Percentiles rank a stretch among this genome's conserved stretches.
Evolutionary conservation across 1,140 invertebrate genomes (phyloP).

Genomic region (Cydia amplana): DNA sequence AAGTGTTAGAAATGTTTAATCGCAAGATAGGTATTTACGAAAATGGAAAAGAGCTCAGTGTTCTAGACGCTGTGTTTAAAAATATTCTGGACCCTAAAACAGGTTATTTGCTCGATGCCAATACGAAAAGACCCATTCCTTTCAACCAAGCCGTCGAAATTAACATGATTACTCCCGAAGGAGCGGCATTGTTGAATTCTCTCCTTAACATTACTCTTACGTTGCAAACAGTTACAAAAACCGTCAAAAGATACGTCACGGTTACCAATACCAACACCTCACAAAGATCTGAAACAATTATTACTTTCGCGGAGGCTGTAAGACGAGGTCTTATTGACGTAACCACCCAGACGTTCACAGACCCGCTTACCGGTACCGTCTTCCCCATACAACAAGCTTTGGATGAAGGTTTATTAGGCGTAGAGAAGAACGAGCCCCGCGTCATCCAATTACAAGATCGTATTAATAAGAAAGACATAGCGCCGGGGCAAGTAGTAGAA

Average conservation of each 20-base stretch:
- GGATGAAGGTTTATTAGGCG: constrained; percentile 83
- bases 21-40: constrained; percentile 90
- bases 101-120: constrained; percentile 90
- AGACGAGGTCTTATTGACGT: constrained; percentile 90
- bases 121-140: constrained; percentile 87
- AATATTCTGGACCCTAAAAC: constrained; percentile 91
- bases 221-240: constrained; percentile 90
- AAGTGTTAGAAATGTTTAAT: constrained; percentile 92
- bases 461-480: constrained; percentile 67
- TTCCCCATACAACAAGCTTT: constrained; percentile 92
- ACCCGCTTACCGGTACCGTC: constrained; percentile 87
- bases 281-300: constrained; percentile 81
- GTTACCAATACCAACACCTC: constrained; percentile 83
- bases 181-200: constrained; percentile 90
- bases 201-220: constrained; percentile 91
- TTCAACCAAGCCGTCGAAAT: constrained; percentile 92
- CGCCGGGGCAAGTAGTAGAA: constrained; percentile 75
- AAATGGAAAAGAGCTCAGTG: constrained; percentile 86
- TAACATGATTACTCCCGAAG: constrained; percentile 91
- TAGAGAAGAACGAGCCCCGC: constrained; percentile 80
- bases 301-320: constrained; percentile 89
- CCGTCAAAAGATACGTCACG: constrained; percentile 88
- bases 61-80: constrained; percentile 92
- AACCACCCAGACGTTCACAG: constrained; percentile 87
- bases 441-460: constrained; percentile 65